Base-by-base conservation (phyloP, 1,140 invertebrate species). In the Ooceraea biroi region DNA sequence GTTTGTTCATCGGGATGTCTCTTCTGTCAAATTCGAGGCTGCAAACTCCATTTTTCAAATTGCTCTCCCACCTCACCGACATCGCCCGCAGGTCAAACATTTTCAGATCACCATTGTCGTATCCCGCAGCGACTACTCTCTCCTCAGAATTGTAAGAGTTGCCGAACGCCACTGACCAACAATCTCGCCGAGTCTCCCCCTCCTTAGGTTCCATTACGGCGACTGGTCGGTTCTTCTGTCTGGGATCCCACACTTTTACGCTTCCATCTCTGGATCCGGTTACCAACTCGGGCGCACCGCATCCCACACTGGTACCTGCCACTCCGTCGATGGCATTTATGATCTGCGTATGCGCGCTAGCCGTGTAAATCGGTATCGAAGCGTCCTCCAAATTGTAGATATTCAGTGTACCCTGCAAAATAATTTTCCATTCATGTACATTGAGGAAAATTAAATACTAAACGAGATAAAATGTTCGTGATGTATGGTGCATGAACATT, bases 71-170 rank as follows among this genome's bases (percentile, higher is more conserved):
- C 88, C 96, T 94, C 0, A 99, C 91, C 5, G 95, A 95, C 97
- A 99, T 98, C 14, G 95, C 96, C 87, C 96, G 96, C n/a, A 99
- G 94, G 95, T 99, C 98, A 93, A 99, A 99, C 93, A 99, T 96
- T 95, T 99, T 99, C 0, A 99, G 93, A 93, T 99, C 99, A 0
- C 99, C 99, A 95, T 99, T 99, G 91, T 99, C 98, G 93, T 99
- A 99, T 3, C 98, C 99, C 52, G 98, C 97, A 82, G 96, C 97
- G 0, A 99, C 96, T 76, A 97, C 95, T 76, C 98, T 95, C 90
- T 99, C 98, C 46, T 97, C 95, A 25, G 96, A 96, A 92, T 97
- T 98, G 91, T 97, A 98, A 0, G 98, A 97, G 95, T 99, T 97
- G 1, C 98, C 98, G 91, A 98, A 98, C 14, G 96, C 95, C 11